A percentile compares a stretch with the other conserved stretches of the same genome.
Evolutionary conservation across 2,888 invertebrate species (phyloP).

Genomic region (Diogma glabrata): DNA sequence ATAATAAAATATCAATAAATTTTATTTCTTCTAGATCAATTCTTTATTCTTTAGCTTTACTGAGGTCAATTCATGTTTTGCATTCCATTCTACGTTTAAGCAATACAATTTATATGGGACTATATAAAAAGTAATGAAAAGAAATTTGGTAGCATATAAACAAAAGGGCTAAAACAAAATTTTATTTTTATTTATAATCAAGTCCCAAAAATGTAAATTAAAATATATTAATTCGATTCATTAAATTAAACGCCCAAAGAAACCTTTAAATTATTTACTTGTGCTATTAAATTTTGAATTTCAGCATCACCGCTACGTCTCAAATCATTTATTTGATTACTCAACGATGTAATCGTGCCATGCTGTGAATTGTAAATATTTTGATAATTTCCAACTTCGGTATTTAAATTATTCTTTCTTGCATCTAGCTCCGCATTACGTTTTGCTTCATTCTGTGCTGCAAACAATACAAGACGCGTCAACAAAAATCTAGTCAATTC

Average conservation of each 20-base stretch:
- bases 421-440: not conserved
- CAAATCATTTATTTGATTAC: not conserved
- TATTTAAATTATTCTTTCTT: not conserved
- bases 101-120: too few relatives aligned
- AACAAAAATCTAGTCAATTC: not conserved
- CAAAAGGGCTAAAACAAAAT: too few relatives aligned
- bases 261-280: not conserved
- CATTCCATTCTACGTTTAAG: too few relatives aligned
- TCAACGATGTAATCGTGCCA: not conserved
- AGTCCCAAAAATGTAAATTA: too few relatives aligned
- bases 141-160: too few relatives aligned
- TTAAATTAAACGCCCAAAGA: constrained; percentile 1
- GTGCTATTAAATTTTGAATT: not conserved
- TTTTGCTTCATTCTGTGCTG: constrained; percentile 6
- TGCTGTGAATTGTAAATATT: not conserved
- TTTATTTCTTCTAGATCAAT: too few relatives aligned
- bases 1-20: too few relatives aligned
- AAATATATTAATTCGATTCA: too few relatives aligned
- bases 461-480: not conserved
- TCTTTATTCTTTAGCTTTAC: too few relatives aligned
- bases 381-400: not conserved
- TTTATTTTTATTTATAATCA: too few relatives aligned
- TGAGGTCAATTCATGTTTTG: too few relatives aligned
- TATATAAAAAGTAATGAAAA: too few relatives aligned
- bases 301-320: not conserved